phyloP scores from a whole-genome alignment of 2,113 vertebrate species.

The Actenoides hombroni region DNA sequence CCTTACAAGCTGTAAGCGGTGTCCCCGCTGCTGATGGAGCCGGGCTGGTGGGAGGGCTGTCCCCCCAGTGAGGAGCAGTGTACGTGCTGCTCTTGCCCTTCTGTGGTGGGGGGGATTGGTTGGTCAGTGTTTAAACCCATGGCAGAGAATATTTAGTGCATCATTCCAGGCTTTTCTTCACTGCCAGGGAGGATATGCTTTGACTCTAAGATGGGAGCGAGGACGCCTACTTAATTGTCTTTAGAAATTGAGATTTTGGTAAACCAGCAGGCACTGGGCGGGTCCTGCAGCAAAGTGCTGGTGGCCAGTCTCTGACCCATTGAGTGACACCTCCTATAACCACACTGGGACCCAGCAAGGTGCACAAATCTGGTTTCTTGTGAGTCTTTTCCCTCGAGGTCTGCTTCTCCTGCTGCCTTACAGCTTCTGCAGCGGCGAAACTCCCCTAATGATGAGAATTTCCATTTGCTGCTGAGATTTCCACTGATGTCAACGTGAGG shows the following conservation, averaged over 20 bases:
- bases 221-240: neutral
- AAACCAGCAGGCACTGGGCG: neutral
- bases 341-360: accelerated
- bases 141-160: neutral
- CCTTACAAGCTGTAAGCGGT: neutral
- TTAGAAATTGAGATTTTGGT: neutral
- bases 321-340: neutral
- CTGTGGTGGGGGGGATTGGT: accelerated
- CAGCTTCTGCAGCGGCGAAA: neutral
- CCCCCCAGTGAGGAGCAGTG: neutral
- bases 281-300: neutral
- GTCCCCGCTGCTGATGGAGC: neutral
- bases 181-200: neutral
- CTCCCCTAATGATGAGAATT: neutral
- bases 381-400: neutral
- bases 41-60: neutral
- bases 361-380: neutral
- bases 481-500: neutral
- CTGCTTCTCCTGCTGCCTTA: neutral
- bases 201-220: neutral
- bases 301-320: neutral
- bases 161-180: neutral
- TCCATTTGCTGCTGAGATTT: neutral
- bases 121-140: neutral
- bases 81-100: neutral